A percentile compares a stretch with the other conserved stretches of the same genome.
These are phyloP conservation scores for Saccopteryx bilineata DNA, from an alignment of 2,113 vertebrate genomes.

Conservation along the genomic window DNA sequence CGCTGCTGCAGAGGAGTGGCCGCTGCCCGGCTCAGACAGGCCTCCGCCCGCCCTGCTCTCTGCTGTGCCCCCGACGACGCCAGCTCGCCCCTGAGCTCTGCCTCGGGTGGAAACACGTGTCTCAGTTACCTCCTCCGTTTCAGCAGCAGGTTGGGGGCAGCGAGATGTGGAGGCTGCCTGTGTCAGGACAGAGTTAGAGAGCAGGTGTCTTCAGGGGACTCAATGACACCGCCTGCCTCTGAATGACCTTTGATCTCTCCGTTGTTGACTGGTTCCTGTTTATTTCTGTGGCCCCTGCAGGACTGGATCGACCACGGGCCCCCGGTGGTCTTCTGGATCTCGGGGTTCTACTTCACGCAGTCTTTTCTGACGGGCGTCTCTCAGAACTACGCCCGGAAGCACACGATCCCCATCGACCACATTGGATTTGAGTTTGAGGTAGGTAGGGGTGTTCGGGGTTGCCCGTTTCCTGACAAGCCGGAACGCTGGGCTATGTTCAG, in stretches of 20 bases:
- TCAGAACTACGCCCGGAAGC: conserved; percentile 96
- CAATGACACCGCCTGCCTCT: neutral
- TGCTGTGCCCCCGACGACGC: neutral
- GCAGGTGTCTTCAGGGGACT: neutral
- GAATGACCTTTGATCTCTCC: neutral
- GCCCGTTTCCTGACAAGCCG: neutral
- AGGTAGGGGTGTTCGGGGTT: neutral
- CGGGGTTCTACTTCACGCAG: conserved; percentile 97
- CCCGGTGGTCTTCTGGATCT: conserved; percentile 96
- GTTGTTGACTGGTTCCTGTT: conserved; percentile 37
- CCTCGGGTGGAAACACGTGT: neutral
- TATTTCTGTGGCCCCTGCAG: conserved; percentile 84
- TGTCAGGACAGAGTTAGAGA: conserved; percentile 27
- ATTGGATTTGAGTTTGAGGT: conserved; percentile 97
- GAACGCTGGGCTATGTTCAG: neutral
- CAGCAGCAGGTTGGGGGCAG: too few relatives aligned
- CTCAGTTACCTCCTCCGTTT: too few relatives aligned
- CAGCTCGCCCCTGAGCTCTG: neutral
- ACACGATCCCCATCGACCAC: conserved; percentile 94
- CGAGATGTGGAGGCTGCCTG: neutral
- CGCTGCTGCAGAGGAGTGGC: neutral
- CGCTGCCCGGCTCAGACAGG: neutral
- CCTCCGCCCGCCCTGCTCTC: neutral
- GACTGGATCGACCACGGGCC: conserved; percentile 92
- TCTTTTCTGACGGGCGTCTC: conserved; percentile 96